A percentile compares a stretch with the other conserved stretches of the same genome.
These are phyloP conservation scores for Crepidodera aurea DNA, from an alignment of 2,888 invertebrate species.

Conservation along the genomic window DNA sequence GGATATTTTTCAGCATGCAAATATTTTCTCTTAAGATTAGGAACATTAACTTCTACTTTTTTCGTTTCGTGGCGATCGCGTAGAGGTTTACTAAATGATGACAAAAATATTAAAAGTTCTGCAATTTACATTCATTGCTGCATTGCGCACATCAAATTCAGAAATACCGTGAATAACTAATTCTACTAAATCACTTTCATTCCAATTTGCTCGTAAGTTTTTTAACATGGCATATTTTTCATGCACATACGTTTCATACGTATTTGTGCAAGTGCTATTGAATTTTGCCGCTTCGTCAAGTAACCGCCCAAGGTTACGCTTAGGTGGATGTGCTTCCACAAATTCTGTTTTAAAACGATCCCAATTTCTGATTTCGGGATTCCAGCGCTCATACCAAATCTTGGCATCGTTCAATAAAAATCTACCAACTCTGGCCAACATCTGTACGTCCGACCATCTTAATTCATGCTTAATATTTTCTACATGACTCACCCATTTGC, in stretches of 20 bases:
- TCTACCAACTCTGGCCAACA: constrained; percentile 30
- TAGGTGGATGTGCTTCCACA: not conserved
- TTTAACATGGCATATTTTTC: constrained; percentile 37
- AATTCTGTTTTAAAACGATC: not conserved
- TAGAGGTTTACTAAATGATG: constrained; percentile 17
- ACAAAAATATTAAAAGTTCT: constrained; percentile 34
- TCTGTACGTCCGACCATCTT: constrained; percentile 34
- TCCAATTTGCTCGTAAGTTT: constrained; percentile 41
- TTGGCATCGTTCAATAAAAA: constrained; percentile 31
- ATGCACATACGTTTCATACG: constrained; percentile 41
- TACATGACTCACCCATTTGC: constrained; percentile 34
- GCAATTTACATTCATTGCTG: constrained; percentile 29
- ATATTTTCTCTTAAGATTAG: not conserved
- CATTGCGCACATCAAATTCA: constrained; percentile 35
- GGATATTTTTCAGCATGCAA: not conserved
- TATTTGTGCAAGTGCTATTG: constrained; percentile 36
- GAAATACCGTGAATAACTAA: constrained; percentile 39
- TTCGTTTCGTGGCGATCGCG: constrained; percentile 8
- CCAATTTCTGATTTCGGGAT: constrained; percentile 37
- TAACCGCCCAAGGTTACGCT: constrained; percentile 9
- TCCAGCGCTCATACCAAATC: constrained; percentile 38
- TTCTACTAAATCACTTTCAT: constrained; percentile 40
- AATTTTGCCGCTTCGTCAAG: constrained; percentile 38
- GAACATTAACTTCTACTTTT: not conserved
- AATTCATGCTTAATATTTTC: constrained; percentile 35